Evolutionary conservation across 2,113 vertebrate genomes (phyloP).

Genomic region (Sinocyclocheilus rhinocerous): DNA sequence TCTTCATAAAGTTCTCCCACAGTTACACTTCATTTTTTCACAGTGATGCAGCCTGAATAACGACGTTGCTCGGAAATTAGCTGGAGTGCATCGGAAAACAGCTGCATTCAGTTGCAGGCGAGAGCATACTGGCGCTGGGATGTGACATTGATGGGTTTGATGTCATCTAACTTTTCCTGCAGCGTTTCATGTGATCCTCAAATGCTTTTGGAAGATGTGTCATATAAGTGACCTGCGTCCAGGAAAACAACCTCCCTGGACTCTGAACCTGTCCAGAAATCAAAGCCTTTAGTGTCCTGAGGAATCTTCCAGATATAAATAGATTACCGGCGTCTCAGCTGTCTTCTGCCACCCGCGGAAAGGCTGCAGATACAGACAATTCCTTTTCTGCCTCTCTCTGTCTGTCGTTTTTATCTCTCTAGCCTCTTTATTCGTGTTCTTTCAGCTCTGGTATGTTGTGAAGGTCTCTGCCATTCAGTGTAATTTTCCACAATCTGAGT

Average conservation of each 20-base stretch:
- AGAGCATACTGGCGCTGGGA: background rate
- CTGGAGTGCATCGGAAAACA: background rate
- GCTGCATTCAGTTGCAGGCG: background rate
- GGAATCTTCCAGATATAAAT: slow-evolving; percentile 68
- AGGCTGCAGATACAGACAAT: slow-evolving; percentile 69
- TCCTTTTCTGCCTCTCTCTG: slow-evolving; percentile 65
- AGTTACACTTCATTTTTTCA: slow-evolving; percentile 3
- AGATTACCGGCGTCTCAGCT: slow-evolving; percentile 64
- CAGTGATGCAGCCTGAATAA: background rate
- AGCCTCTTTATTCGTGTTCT: slow-evolving; percentile 11
- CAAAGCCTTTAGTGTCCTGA: slow-evolving; percentile 55
- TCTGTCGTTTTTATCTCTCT: background rate
- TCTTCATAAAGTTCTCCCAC: background rate
- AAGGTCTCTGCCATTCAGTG: slow-evolving; percentile 61
- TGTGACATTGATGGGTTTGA: slow-evolving; percentile 14
- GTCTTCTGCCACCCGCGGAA: slow-evolving; percentile 66
- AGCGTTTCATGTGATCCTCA: slow-evolving; percentile 1
- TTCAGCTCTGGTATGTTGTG: slow-evolving; percentile 60
- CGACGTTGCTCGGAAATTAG: background rate
- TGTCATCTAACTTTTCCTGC: slow-evolving; percentile 14
- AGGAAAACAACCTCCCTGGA: slow-evolving; percentile 50
- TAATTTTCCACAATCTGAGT: slow-evolving; percentile 70
- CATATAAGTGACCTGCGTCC: slow-evolving; percentile 52
- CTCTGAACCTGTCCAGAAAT: slow-evolving; percentile 61
- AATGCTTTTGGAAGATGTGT: slow-evolving; percentile 44